Percentiles rank a stretch among this genome's conserved stretches.
Conservation (phyloP, 2,113 vertebrate genomes). For the Gadus macrocephalus region DNA sequence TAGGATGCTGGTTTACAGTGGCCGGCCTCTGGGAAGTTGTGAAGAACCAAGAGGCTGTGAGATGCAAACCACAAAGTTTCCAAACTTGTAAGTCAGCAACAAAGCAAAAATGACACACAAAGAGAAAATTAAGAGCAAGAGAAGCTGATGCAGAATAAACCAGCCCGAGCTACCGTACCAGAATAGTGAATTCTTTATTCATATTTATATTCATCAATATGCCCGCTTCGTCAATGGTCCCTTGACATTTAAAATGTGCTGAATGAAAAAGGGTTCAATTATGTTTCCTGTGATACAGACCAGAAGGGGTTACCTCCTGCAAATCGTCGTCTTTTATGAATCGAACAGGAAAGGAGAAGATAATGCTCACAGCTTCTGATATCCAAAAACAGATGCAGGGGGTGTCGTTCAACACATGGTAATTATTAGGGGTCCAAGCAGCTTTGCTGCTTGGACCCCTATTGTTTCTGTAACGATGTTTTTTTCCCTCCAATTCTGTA, state of each 20-base stretch:
- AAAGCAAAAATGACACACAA: slow-evolving; percentile 18
- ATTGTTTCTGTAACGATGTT: too few species aligned
- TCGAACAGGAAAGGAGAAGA: too few species aligned
- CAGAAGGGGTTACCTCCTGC: too few species aligned
- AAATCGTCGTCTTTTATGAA: too few species aligned
- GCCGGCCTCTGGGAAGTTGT: slow-evolving; percentile 5
- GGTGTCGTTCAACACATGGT: too few species aligned
- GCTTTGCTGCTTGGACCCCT: too few species aligned
- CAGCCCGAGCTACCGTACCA: not conserved
- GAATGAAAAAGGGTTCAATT: too few species aligned
- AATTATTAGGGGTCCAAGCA: too few species aligned
- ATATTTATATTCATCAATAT: slow-evolving; percentile 45
- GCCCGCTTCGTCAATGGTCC: slow-evolving; percentile 20
- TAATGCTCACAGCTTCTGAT: too few species aligned
- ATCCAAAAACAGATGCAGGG: too few species aligned
- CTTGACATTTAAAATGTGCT: slow-evolving; percentile 44
- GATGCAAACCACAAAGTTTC: slow-evolving; percentile 10
- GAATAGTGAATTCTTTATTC: slow-evolving; percentile 30
- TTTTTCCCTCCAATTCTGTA: too few species aligned
- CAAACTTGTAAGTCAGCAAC: slow-evolving; percentile 29
- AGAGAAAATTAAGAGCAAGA: slow-evolving; percentile 1
- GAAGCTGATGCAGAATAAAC: slow-evolving; percentile 6
- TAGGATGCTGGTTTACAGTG: slow-evolving; percentile 22
- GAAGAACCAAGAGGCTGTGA: slow-evolving; percentile 1
- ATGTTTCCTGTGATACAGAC: too few species aligned